Conservation (phyloP, 64 coral and sea anemone species). For the Actinia equina region DNA sequence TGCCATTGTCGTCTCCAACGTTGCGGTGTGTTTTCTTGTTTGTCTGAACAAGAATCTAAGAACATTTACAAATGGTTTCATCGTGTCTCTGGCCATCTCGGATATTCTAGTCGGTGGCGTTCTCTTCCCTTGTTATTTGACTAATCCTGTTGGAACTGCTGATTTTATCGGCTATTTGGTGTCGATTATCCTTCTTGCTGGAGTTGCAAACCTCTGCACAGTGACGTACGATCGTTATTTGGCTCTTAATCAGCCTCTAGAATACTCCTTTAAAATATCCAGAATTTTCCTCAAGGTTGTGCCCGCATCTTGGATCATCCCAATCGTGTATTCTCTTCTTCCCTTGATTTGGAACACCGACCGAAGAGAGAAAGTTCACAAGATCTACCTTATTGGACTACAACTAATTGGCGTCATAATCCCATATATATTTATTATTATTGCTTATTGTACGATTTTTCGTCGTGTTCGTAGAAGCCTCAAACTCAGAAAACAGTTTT, state of each 20-base stretch:
- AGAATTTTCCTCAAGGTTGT: slow-evolving; percentile 25
- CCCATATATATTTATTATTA: slow-evolving; percentile 44
- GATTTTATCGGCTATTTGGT: slow-evolving; percentile 22
- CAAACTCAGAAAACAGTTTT: slow-evolving; percentile 9
- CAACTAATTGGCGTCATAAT: slow-evolving; percentile 43
- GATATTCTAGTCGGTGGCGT: slow-evolving; percentile 37
- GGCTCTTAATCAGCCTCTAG: slow-evolving; percentile 31
- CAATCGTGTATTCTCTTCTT: slow-evolving; percentile 33
- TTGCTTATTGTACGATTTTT: slow-evolving; percentile 53
- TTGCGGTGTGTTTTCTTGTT: slow-evolving; percentile 30
- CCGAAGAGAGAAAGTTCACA: slow-evolving; percentile 27
- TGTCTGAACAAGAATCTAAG: slow-evolving; percentile 15
- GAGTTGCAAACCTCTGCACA: slow-evolving; percentile 38
- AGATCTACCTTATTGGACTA: slow-evolving; percentile 48
- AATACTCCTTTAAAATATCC: slow-evolving; percentile 27
- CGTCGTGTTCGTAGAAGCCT: slow-evolving; percentile 21
- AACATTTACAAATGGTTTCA: slow-evolving; percentile 42
- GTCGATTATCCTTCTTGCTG: slow-evolving; percentile 34
- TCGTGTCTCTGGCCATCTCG: slow-evolving; percentile 45
- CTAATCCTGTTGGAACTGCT: slow-evolving; percentile 9
- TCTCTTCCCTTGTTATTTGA: slow-evolving; percentile 22
- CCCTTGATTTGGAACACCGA: slow-evolving; percentile 51
- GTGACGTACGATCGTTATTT: slow-evolving; percentile 52
- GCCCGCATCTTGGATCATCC: slow-evolving; percentile 33
- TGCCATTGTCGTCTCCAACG: slow-evolving; percentile 30